Base-by-base conservation (phyloP, 2,888 invertebrate species). In the Lathronympha strigana region DNA sequence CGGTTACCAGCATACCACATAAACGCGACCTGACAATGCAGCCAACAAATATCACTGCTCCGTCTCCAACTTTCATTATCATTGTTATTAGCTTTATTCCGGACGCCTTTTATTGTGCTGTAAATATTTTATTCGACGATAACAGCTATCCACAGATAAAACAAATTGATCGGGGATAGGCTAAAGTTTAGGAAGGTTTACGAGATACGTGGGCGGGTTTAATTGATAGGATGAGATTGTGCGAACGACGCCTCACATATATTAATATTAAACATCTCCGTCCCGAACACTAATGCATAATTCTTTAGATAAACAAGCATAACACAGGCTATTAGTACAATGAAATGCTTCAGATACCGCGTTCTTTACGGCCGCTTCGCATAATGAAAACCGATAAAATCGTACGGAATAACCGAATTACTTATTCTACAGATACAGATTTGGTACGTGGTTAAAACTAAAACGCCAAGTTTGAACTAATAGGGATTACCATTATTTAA, bases 101-200 rank as follows among this genome's bases (percentile, higher is more conserved):
- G 76, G 81, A 83, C 81, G 84, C 81, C 79, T 90, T 90, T 81
- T 90, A 90, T 89, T 85, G 83, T 87, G 87, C 84, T 87, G 87
- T 91, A 88, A 90, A 92, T 90, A 90, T 88, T 91, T 88, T 87
- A 90, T 87, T 80, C 77, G 74, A 73, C 76, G 90, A 90, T 90
- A 91, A 87, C 81, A 82, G 77, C 78, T 77, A 76, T 77, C 76
- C 76, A 73, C 67, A 87, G 91, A 92, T 91, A 92, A 90, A 86
- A 78, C 85, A 87, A 90, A 90, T 90, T 90, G 90, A 90, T 90
- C 87, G 85, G 76, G 76, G 77, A 80, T 79, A 81, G 76, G 72
- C 76, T 75, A 75, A 73, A 76, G 75, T 82, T 84, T 82, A 77
- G 79, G 82, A 82, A 78, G 80, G 81, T 85, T 84, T 86, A 87